phyloP scores from a whole-genome alignment of 2,888 invertebrate species.

The Cantharis flavilabris region DNA sequence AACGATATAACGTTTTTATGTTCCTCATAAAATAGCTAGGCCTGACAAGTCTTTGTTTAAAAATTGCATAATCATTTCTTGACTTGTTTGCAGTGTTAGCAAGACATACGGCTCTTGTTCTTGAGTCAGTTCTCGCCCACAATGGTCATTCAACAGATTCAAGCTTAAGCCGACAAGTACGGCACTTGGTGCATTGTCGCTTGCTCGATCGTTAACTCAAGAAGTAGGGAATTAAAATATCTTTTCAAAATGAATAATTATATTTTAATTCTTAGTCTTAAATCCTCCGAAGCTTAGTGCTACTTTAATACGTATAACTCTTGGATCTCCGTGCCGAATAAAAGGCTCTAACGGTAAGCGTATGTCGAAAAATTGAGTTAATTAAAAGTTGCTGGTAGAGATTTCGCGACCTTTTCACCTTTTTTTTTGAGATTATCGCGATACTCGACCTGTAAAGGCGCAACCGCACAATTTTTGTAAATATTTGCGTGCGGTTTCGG shows the following conservation, averaged over 20 bases:
- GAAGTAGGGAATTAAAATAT: neutral
- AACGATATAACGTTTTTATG: constrained; percentile 4
- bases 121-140: constrained; percentile 22
- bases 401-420: neutral
- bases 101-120: constrained; percentile 22
- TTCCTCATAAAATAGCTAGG: constrained; percentile 1
- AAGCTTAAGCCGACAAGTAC: constrained; percentile 12
- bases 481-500: neutral
- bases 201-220: neutral
- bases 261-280: neutral
- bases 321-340: neutral
- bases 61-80: constrained; percentile 17
- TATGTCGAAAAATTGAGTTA: neutral
- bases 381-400: neutral
- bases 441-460: neutral
- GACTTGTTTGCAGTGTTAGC: constrained; percentile 20
- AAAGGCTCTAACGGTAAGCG: neutral
- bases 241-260: neutral
- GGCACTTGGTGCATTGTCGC: constrained; percentile 4
- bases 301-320: neutral
- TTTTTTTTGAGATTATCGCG: neutral
- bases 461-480: neutral
- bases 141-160: constrained; percentile 20
- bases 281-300: neutral
- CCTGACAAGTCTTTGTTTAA: constrained; percentile 14